phyloP scores from a whole-genome alignment of 2,113 vertebrate genomes.

The Furnarius figulus region DNA sequence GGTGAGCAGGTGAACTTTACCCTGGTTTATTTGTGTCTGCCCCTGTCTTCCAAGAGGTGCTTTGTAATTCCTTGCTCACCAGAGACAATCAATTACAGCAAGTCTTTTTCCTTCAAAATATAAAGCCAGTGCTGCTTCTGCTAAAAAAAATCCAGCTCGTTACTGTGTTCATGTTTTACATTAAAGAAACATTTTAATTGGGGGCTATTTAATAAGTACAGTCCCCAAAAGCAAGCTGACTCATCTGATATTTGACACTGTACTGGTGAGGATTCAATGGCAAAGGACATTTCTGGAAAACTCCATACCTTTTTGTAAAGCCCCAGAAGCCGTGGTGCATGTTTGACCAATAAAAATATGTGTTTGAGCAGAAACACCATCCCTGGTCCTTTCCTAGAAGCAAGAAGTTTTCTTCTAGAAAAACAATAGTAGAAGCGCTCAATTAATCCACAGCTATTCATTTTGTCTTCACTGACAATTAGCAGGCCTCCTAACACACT shows the following conservation, averaged over 20 bases:
- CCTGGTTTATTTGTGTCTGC: background rate
- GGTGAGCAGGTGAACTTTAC: background rate
- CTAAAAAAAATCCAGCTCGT: background rate
- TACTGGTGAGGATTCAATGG: background rate
- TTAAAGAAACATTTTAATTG: background rate
- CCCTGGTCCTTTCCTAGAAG: constrained; percentile 40
- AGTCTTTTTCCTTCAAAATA: background rate
- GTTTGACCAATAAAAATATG: background rate
- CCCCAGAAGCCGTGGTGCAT: background rate
- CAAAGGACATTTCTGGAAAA: background rate
- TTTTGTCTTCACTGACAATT: constrained; percentile 48
- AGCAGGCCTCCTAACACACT: background rate
- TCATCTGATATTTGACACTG: background rate
- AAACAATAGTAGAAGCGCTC: constrained; percentile 27
- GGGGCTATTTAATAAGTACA: background rate
- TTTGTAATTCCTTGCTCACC: background rate
- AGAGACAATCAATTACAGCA: background rate
- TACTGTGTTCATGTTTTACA: background rate
- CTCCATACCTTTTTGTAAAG: background rate
- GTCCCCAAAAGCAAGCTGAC: background rate
- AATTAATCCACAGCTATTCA: constrained; percentile 46
- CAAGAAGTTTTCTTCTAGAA: constrained; percentile 16
- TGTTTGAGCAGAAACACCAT: background rate
- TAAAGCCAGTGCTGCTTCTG: background rate
- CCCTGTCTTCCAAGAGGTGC: background rate